Evolutionary conservation across 2,888 invertebrate species (phyloP), one percentile per base, ranked within the genome.

Genomic region (Taenaris catops): DNA sequence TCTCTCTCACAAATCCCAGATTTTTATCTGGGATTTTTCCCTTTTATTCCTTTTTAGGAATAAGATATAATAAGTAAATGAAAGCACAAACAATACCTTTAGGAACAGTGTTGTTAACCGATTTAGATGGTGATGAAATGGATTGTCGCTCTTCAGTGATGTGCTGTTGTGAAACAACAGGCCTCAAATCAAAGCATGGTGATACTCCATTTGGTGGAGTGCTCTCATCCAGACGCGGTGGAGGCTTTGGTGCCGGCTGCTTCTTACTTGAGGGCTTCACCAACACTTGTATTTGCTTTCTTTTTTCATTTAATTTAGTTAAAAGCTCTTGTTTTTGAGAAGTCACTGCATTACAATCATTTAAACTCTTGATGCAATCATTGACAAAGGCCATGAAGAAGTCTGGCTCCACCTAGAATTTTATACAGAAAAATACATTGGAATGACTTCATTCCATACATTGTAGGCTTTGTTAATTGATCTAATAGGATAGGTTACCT

Each of bases 301-400:
- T 92, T 63, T 92, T 91, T 39, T 94, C 93, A 48, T 86, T 86
- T 35, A 94, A 70, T 48, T 88, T 84, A 34, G 84, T 63, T 41
- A 93, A 58, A 16, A 93, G 66, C 48, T 94, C 93, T 48, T 92
- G 90, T 50, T 88, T 90, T 37, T 90, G 90, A 1, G 80, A 55
- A 6, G 87, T 68, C 48, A 69, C 63, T 1, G 63, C 28, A 44
- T 48, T 72, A 51, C 53, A 78, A 64, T 69, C 89, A 71, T 56
- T 89, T 51, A 89, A 74, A 55, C 60, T 89, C 58, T 86, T 89
- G 51, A 94, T 89, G 49, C 92, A 92, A 43, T 91, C 92, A 47
- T 92, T 92, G 17, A 95, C 63, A 61, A 94, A 95, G 44, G 90
- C 89, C 24, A 93, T 76, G 61, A 92, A 89, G 61, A 92, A 93